A percentile compares a stretch with the other conserved stretches of the same genome.
Conservation (phyloP, 2,888 invertebrate genomes). For the Catocala fraxini region DNA sequence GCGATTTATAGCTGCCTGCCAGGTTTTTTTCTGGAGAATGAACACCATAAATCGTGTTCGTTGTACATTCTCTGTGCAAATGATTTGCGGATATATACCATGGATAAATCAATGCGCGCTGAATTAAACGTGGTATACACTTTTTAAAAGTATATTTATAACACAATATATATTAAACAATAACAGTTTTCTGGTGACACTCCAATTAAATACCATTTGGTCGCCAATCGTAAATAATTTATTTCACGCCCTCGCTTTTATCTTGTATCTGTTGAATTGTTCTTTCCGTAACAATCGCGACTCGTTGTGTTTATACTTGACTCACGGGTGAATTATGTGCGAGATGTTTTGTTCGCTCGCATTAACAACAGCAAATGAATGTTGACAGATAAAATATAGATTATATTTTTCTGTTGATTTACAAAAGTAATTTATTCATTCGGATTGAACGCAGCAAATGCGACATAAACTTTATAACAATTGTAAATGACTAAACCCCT, state of each 20-base stretch:
- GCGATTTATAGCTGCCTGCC: conserved; percentile 71
- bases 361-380: conserved; percentile 42
- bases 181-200: conserved; percentile 61
- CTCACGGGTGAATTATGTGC: conserved; percentile 65
- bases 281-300: conserved; percentile 76
- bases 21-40: conserved; percentile 62
- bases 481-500: background rate
- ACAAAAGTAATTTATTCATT: conserved; percentile 2
- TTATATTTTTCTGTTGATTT: conserved; percentile 17
- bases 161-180: conserved; percentile 18
- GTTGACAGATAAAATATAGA: conserved; percentile 31
- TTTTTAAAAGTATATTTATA: conserved; percentile 1
- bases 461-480: background rate
- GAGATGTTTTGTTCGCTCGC: conserved; percentile 48
- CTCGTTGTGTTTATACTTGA: conserved; percentile 71
- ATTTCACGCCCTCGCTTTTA: conserved; percentile 76
- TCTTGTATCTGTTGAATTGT: conserved; percentile 81
- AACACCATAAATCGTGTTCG: conserved; percentile 62
- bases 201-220: conserved; percentile 79
- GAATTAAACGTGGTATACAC: conserved; percentile 13
- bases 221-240: conserved; percentile 74
- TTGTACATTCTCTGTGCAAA: conserved; percentile 55
- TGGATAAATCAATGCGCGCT: conserved; percentile 37
- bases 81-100: conserved; percentile 46
- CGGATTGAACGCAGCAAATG: background rate